These are phyloP conservation scores for Drosophila mimica DNA, from an alignment of 2,888 invertebrate species.

Conservation along the genomic window DNA sequence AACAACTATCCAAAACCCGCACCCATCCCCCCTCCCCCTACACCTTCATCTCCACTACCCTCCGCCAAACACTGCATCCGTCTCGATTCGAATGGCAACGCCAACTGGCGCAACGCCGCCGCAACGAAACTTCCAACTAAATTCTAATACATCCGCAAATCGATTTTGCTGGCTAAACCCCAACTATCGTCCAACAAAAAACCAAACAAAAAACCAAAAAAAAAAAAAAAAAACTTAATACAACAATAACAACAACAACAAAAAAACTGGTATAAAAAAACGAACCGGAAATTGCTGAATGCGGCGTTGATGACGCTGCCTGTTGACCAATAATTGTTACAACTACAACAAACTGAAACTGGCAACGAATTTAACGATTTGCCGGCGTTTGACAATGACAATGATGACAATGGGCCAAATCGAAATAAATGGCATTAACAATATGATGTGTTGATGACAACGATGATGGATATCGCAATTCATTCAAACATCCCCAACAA, in stretches of 20 bases:
- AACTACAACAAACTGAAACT: conserved; percentile 32
- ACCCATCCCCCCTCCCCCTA: neutral
- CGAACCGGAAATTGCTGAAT: conserved; percentile 74
- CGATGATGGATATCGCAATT: conserved; percentile 5
- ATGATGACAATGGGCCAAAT: conserved; percentile 38
- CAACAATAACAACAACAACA: conserved; percentile 10
- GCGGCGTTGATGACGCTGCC: conserved; percentile 62
- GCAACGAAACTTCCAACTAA: conserved; percentile 64
- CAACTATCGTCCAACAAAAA: conserved; percentile 44
- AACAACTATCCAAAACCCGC: conserved; percentile 11
- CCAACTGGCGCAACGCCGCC: conserved; percentile 41
- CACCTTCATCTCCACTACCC: neutral
- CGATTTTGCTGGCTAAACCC: conserved; percentile 65
- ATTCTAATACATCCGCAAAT: conserved; percentile 71
- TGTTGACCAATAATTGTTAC: conserved; percentile 31
- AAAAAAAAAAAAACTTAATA: conserved; percentile 1
- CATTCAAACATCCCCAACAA: conserved; percentile 27
- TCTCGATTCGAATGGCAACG: conserved; percentile 35
- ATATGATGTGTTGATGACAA: conserved; percentile 31
- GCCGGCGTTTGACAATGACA: conserved; percentile 35
- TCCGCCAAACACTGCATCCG: neutral
- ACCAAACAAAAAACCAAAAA: conserved; percentile 4
- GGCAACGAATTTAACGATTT: conserved; percentile 13
- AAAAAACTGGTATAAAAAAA: conserved; percentile 40
- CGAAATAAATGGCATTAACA: conserved; percentile 57